Percentiles rank a stretch among this genome's conserved stretches.
Evolutionary conservation across 2,888 invertebrate genomes (phyloP).

Genomic region (Rhingia campestris): DNA sequence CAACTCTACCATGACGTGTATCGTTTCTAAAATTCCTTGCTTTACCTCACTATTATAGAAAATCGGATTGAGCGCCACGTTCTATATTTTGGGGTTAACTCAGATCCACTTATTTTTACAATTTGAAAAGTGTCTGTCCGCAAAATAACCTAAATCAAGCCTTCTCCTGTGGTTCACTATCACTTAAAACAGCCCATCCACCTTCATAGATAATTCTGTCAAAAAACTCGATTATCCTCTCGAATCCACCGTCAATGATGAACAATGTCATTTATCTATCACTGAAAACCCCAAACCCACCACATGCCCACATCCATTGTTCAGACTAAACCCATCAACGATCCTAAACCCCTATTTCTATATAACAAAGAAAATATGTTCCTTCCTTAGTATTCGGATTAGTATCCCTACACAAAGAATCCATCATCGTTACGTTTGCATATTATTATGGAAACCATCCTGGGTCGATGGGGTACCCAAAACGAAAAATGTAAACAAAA

Average conservation of each 20-base stretch:
- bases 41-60: too few relatives aligned
- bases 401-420: slow-evolving; percentile 63
- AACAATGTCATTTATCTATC: neutral
- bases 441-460: slow-evolving; percentile 45
- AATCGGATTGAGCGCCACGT: too few relatives aligned
- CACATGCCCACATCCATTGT: neutral
- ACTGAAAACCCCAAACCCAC: neutral
- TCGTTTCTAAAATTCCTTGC: too few relatives aligned
- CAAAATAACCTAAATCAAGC: too few relatives aligned
- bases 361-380: slow-evolving; percentile 68
- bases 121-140: too few relatives aligned
- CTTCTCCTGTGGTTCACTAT: too few relatives aligned
- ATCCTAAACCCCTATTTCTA: slow-evolving; percentile 7
- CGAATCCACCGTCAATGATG: neutral
- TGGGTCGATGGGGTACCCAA: slow-evolving; percentile 29
- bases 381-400: slow-evolving; percentile 42
- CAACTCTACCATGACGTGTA: too few relatives aligned
- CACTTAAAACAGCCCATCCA: too few relatives aligned
- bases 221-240: neutral
- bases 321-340: neutral
- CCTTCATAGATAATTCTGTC: too few relatives aligned
- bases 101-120: too few relatives aligned
- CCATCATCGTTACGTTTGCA: slow-evolving; percentile 69
- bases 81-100: too few relatives aligned
- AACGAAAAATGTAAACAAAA: slow-evolving; percentile 35